Evolutionary conservation across 2,888 invertebrate genomes (phyloP), one percentile per base, ranked within the genome.

Genomic region (Biston betularia): DNA sequence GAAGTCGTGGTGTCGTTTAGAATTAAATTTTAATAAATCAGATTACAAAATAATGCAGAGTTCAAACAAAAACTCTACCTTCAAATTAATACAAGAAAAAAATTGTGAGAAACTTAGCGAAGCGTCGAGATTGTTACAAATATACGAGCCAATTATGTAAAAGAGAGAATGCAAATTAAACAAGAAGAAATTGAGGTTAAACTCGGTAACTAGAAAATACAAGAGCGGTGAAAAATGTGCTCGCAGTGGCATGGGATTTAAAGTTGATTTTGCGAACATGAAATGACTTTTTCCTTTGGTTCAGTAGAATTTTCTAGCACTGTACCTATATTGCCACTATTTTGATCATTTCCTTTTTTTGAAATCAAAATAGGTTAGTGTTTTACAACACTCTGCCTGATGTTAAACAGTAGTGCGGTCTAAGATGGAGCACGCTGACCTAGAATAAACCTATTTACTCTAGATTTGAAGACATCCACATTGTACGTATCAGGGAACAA

Each of bases 141-240:
- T 67, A 63, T 67, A 67, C 63, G 58, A 54, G 67, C 57, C 58
- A 67, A 67, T 67, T 67, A 67, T 67, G 67, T 63, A 63, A 67
- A 66, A 12, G 61, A 65, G 58, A 54, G 60, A 52, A 66, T 66
- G 66, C 66, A 66, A 66, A 63, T 67, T 59, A 46, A 54, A 66
- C 61, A 66, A 62, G 58, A 66, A 67, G 58, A 63, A 63, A 63
- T 58, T 50, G 67, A 67, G 62, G 67, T 63, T 62, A 49, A 58
- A 59, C 54, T 67, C 40, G 49, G 57, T 54, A 67, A 54, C 62
- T 67, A 67, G 54, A 62, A 57, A 62, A 62, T 62, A 66, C 57
- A 65, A 49, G 61, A 45, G 61, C 62, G 10, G 12, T 62, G 62
- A 62, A 57, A 65, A 63, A 63, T 57, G 57, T 59, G 48, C 45